phyloP scores from a whole-genome alignment of 2,113 vertebrate genomes.

The Urocynchramus pylzowi region DNA sequence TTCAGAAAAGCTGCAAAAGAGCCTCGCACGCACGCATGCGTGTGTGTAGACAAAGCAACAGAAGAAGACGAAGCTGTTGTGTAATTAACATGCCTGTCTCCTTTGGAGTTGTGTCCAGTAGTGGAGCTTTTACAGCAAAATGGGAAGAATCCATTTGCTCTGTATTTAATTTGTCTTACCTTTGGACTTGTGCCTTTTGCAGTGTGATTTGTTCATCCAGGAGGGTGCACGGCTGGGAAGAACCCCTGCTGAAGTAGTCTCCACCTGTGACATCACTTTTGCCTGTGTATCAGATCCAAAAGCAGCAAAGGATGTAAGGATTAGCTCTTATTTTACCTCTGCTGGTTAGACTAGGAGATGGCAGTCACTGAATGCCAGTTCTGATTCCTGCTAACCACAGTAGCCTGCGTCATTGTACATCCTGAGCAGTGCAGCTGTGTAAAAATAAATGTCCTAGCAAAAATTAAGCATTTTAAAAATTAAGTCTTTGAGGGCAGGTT shows the following conservation, averaged over 20 bases:
- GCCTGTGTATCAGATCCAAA: conserved; percentile 97
- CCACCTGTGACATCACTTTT: conserved; percentile 98
- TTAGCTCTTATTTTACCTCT: conserved; percentile 48
- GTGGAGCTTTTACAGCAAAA: background rate
- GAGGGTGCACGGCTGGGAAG: conserved; percentile 94
- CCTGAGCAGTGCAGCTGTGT: background rate
- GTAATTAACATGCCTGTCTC: background rate
- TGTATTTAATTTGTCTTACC: conserved; percentile 34
- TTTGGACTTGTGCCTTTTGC: conserved; percentile 76
- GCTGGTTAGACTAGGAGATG: background rate
- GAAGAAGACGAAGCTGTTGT: background rate
- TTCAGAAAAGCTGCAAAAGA: background rate
- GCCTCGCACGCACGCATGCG: rapidly evolving
- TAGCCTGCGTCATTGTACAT: background rate
- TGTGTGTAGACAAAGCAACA: background rate
- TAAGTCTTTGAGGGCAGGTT: background rate
- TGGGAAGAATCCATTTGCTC: background rate
- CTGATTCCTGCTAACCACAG: background rate
- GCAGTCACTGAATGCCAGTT: background rate
- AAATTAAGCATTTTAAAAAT: background rate
- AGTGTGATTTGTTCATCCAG: conserved; percentile 99
- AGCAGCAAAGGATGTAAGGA: conserved; percentile 96
- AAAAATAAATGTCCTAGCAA: background rate
- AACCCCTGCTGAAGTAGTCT: conserved; percentile 96
- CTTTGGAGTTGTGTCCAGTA: background rate